Evolutionary conservation across 2,113 vertebrate species (phyloP), one percentile per base, ranked within the genome.

Genomic region (Suncus etruscus): DNA sequence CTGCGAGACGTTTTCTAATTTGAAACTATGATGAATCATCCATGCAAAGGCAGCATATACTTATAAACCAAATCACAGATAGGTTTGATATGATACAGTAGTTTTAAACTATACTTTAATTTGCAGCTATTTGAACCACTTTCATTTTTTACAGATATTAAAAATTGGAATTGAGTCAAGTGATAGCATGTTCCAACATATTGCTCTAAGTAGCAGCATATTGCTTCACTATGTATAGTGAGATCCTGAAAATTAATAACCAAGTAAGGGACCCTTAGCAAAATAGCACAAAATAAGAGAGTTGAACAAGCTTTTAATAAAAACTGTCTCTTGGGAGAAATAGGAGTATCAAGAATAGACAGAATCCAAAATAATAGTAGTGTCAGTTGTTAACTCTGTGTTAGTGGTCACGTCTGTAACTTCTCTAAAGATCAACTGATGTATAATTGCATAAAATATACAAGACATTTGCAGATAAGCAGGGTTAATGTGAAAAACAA

Each of bases 51-150:
- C 90, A 95, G 3, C 31, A 22, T 77, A 83, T n/a, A 69, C n/a
- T 97, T 97, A 76, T 7, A 95, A 87, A 94, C 75, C 92, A 11
- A 12, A 87, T 72, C 78, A 93, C 54, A 76, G 76, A 89, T 89
- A 94, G 4, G 95, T 95, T 91, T 24, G 32, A 84, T 96, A 84
- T 87, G 94, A 95, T 93, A 78, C 81, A 96, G 74, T 90, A 32
- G 18, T 93, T 97, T 94, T 94, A 95, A 93, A 97, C 86, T 95
- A 74, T 93, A 77, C 51, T 92, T 94, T 95, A 96, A 96, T 97
- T 97, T 97, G 87, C 47, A 96, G 87, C 70, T 95, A 93, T 93
- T 97, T 97, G 48, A 97, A 96, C 31, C 58, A 94, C 89, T 95
- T 97, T 66, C 22, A 77, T 96, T 97, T 96, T 96, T 96, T 96